Evolutionary conservation across 1,140 invertebrate genomes (phyloP), one percentile per base, ranked within the genome.

Genomic region (Lethocerus indicus): DNA sequence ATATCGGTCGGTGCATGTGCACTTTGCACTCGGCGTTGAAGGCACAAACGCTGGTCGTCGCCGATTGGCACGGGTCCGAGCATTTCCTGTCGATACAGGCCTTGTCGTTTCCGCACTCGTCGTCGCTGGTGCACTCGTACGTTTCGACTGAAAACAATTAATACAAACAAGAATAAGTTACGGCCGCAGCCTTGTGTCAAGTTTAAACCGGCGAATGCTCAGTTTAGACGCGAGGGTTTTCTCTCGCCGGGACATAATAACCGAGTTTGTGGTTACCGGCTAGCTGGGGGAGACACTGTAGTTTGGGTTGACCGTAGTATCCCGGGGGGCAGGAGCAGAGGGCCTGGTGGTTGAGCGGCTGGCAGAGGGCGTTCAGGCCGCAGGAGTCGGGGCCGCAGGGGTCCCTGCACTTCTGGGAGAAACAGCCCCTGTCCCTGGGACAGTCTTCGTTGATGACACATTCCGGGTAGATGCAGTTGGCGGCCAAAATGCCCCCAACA

Each of bases 391-490:
- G n/a, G 36, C 78, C 67, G 56, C 85, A 89, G 26, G 86, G 85
- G 65, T 89, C 82, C 51, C 74, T 66, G 59, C 87, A 90, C 64
- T 84, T 83, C 56, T 83, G 80, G 26, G 72, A 75, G 53, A 83
- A 80, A 61, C 87, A 92, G 1, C 84, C 76, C 47, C 79, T 76
- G 57, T 87, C 77, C 40, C 81, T 70, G 0, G 83, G 71, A 67
- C 87, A 91, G 54, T 88, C 84, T 39, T 80, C 76, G 59, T 87
- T 87, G 26, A 84, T 81, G 9, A 87, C 67, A 65, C 87, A 89
- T 64, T 89, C 86, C 1, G 86, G 82, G 65, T 91, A 91, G 5
- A 71, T 72, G 60, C 87, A 89, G 28, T 72, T 68, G 2, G 85
- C 81, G n/a, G n/a, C n/a, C n/a, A n/a, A n/a, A 5, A 70, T 64